Evolutionary conservation across 2,797 vertebrate genomes (phyloP).

Genomic region (Argyrosomus regius): DNA sequence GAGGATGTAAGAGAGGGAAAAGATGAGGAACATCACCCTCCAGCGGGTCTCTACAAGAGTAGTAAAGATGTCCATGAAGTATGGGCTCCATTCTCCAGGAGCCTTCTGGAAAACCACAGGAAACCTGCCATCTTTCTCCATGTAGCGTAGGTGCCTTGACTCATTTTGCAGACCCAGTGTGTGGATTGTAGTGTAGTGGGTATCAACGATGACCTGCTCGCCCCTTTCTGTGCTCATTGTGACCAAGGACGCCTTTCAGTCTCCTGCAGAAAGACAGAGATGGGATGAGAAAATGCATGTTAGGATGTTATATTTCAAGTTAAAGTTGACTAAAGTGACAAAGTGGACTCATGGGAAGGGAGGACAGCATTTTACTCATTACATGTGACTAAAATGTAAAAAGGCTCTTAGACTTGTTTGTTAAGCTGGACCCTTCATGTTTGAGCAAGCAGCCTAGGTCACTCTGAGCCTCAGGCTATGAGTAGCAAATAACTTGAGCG

Average conservation of each 20-base stretch:
- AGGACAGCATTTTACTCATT: constrained; percentile 36
- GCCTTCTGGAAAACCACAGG: constrained; percentile 91
- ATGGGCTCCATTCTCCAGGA: constrained; percentile 91
- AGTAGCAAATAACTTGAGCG: constrained; percentile 29
- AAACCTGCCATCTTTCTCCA: constrained; percentile 93
- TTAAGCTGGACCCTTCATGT: constrained; percentile 57
- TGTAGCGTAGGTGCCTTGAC: constrained; percentile 73
- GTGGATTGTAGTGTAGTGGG: constrained; percentile 68
- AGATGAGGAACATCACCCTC: constrained; percentile 94
- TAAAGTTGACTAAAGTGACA: neutral
- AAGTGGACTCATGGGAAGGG: neutral
- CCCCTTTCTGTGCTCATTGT: constrained; percentile 61
- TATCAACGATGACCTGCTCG: constrained; percentile 64
- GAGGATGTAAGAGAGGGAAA: constrained; percentile 93
- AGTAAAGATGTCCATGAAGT: constrained; percentile 94
- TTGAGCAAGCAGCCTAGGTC: constrained; percentile 62
- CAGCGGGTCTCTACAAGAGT: constrained; percentile 96
- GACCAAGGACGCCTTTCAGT: constrained; percentile 1
- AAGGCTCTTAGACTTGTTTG: constrained; percentile 43
- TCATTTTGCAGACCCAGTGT: constrained; percentile 35
- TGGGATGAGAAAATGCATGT: neutral
- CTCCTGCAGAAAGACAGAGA: constrained; percentile 44
- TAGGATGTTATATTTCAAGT: neutral
- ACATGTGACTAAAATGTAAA: constrained; percentile 58
- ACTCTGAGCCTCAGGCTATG: constrained; percentile 46